Base-by-base conservation (phyloP, 2,888 invertebrate genomes). In the Agonopterix arenella region DNA sequence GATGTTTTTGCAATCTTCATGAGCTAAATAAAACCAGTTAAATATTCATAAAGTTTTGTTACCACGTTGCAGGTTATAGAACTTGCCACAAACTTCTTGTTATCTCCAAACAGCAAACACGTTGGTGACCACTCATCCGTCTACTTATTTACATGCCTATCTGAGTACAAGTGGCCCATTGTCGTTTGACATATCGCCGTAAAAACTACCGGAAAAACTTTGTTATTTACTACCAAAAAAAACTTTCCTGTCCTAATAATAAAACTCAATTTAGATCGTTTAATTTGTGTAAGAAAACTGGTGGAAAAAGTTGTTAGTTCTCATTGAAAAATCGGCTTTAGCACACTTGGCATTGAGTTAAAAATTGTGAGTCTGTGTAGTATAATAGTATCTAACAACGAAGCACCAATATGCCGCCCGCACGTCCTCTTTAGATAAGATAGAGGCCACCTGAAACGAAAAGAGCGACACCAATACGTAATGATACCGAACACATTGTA, bases 401-500 rank as follows among this genome's bases (percentile, higher is more conserved):
- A 77, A 40, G 43, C 70, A 74, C 69, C 71, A 78, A 79, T 80
- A 76, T 77, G 75, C 75, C 73, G 70, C 85, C 86, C 88, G 86
- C 84, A 89, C 89, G 89, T 89, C 88, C 88, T 88, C 85, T 85
- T 83, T 89, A 83, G 88, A 89, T 89, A 84, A 89, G 88, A 89
- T 88, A 89, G 82, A 76, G 80, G 79, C 77, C 75, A 82, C 76
- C 76, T 80, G 77, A 80, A 83, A 76, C 72, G 73, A 69, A 76
- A 13, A 64, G 74, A 73, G 68, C 77, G 85, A 79, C 88, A 85
- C 82, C 82, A 84, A 84, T 84, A 77, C 74, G 70, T 66, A 70
- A 84, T 18, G 44, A 40, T 48, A 74, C 73, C 66, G 80, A 81
- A 40, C 40, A 10, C 79, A 80, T 52, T 52, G 64, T 55, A 62